These are phyloP conservation scores for Enteromius radiatus DNA, from an alignment of 2,797 vertebrate genomes.

Conservation along the genomic window DNA sequence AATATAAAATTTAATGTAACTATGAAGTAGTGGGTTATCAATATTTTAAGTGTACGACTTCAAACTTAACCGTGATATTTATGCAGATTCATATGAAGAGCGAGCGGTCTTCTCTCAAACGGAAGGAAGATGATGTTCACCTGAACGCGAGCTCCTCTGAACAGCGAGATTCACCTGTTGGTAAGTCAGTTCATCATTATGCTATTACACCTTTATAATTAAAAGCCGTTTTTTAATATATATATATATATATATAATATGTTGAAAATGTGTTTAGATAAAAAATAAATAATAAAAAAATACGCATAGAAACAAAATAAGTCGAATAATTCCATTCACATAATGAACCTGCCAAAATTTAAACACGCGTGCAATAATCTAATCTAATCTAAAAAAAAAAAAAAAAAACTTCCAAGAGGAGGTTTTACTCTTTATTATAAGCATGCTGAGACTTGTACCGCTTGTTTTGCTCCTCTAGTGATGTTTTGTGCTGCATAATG, in stretches of 20 bases:
- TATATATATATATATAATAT: not conserved
- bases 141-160: slow-evolving; percentile 59
- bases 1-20: not conserved
- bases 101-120: slow-evolving; percentile 58
- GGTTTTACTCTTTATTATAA: not conserved
- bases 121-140: slow-evolving; percentile 52
- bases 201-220: not conserved
- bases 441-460: slow-evolving; percentile 17
- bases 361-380: no score
- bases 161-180: slow-evolving; percentile 74
- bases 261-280: not conserved
- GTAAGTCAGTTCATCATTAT: slow-evolving; percentile 67
- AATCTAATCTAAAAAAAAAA: no score
- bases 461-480: slow-evolving; percentile 1
- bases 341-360: no score
- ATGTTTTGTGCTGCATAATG: not conserved
- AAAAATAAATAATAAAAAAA: not conserved
- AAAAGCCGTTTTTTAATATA: not conserved
- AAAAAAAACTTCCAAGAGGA: not conserved
- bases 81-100: slow-evolving; percentile 72
- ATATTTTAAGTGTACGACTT: not conserved
- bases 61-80: not conserved
- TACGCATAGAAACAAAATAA: not conserved
- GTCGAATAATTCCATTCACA: not conserved
- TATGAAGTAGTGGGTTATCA: not conserved